phyloP scores from a whole-genome alignment of 2,113 vertebrate genomes.

The Podilymbus podiceps region DNA sequence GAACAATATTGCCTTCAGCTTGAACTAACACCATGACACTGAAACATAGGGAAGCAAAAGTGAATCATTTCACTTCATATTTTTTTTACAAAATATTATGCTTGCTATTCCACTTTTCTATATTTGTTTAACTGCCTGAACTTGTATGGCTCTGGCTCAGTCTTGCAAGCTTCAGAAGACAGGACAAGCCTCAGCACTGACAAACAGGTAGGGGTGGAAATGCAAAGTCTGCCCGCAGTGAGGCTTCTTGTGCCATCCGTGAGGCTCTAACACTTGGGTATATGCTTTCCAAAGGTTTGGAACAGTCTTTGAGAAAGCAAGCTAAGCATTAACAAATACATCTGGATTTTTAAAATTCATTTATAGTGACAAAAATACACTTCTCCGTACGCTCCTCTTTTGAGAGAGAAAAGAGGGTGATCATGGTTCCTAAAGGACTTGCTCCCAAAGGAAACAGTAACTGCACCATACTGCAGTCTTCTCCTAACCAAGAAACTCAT shows the following conservation, averaged over 20 bases:
- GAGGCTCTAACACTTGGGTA: neutral
- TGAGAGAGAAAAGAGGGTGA: neutral
- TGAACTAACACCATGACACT: neutral
- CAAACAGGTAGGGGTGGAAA: neutral
- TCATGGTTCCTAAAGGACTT: neutral
- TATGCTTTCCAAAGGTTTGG: neutral
- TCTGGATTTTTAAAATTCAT: neutral
- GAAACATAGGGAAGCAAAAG: neutral
- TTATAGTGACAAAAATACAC: neutral
- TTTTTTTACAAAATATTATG: neutral
- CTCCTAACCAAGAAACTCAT: neutral
- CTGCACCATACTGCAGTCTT: neutral
- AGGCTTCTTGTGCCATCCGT: neutral
- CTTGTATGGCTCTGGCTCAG: neutral
- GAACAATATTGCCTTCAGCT: neutral
- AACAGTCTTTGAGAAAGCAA: neutral
- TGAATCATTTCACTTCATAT: neutral
- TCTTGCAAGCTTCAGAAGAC: neutral
- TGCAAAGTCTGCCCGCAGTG: neutral
- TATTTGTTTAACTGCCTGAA: neutral
- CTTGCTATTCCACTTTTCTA: neutral
- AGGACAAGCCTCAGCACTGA: neutral
- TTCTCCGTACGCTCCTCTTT: neutral
- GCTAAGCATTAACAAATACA: neutral
- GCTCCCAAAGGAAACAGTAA: neutral